These are phyloP conservation scores for Carassius carassius DNA, from an alignment of 2,113 vertebrate species.

Conservation along the genomic window DNA sequence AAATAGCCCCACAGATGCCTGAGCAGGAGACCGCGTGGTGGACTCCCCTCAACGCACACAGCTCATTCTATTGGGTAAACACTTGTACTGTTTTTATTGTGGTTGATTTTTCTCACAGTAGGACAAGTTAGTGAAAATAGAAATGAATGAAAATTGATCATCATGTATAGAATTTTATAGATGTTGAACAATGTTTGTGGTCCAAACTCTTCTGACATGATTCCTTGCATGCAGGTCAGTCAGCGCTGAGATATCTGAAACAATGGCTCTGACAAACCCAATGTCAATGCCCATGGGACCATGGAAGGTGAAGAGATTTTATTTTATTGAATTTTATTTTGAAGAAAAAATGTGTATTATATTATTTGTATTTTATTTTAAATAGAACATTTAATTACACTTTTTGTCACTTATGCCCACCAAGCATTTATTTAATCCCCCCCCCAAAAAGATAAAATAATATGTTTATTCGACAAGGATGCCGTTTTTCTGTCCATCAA, in stretches of 20 bases:
- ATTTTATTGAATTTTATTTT: not conserved
- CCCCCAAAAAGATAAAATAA: no score
- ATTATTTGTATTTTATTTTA: not conserved
- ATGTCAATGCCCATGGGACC: constrained; percentile 81
- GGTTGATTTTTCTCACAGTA: not conserved
- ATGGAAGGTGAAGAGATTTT: constrained; percentile 84
- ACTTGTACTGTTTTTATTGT: not conserved
- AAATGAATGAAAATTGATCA: not conserved
- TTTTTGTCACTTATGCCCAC: not conserved
- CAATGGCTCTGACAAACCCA: constrained; percentile 90
- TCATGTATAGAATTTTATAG: not conserved
- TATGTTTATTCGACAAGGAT: no score
- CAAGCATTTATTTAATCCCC: no score
- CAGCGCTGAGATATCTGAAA: constrained; percentile 64
- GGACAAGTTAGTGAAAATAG: not conserved
- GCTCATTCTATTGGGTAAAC: constrained; percentile 70
- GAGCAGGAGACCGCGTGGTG: constrained; percentile 69
- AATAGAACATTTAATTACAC: not conserved
- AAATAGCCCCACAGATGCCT: constrained; percentile 69
- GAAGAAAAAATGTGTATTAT: no score
- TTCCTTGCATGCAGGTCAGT: constrained; percentile 58
- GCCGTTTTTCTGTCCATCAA: no score
- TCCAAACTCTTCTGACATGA: not conserved
- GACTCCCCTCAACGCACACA: constrained; percentile 67
- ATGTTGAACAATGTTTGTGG: not conserved